Conservation (phyloP, 2,888 invertebrate genomes). For the Plebejus anna region DNA sequence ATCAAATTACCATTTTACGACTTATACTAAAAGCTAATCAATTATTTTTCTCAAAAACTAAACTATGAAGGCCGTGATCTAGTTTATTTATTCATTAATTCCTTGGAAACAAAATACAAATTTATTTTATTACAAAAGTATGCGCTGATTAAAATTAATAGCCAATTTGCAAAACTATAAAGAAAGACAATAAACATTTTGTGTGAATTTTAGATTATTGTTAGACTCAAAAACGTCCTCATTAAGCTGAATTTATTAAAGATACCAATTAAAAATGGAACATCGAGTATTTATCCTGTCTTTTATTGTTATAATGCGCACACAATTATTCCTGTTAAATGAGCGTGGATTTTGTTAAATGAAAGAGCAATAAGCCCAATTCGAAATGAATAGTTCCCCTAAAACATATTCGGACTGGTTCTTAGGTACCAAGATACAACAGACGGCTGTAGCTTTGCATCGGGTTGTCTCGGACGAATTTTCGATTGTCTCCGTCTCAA, state of each 20-base stretch:
- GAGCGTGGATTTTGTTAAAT: conserved; percentile 10
- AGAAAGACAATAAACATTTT: not conserved
- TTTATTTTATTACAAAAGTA: not conserved
- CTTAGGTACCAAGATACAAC: conserved; percentile 73
- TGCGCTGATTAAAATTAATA: conserved; percentile 1
- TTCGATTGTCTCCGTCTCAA: conserved; percentile 72
- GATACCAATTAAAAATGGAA: not conserved
- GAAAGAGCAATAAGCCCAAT: conserved; percentile 10
- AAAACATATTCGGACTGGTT: conserved; percentile 64
- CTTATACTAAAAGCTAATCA: not conserved
- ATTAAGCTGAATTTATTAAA: conserved; percentile 2
- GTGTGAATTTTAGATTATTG: not conserved
- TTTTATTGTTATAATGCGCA: not conserved
- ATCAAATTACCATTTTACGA: not conserved
- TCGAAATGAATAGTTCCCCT: conserved; percentile 39
- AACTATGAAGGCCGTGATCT: not conserved
- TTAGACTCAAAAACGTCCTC: not conserved
- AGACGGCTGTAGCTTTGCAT: conserved; percentile 69
- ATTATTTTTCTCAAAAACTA: not conserved
- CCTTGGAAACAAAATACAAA: not conserved
- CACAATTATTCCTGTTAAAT: conserved; percentile 17
- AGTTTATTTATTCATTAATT: not conserved
- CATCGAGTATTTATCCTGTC: not conserved
- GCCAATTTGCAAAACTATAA: not conserved
- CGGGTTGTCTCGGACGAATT: conserved; percentile 71